phyloP scores from a whole-genome alignment of 2,797 vertebrate species.

The Acrocephalus scirpaceus region DNA sequence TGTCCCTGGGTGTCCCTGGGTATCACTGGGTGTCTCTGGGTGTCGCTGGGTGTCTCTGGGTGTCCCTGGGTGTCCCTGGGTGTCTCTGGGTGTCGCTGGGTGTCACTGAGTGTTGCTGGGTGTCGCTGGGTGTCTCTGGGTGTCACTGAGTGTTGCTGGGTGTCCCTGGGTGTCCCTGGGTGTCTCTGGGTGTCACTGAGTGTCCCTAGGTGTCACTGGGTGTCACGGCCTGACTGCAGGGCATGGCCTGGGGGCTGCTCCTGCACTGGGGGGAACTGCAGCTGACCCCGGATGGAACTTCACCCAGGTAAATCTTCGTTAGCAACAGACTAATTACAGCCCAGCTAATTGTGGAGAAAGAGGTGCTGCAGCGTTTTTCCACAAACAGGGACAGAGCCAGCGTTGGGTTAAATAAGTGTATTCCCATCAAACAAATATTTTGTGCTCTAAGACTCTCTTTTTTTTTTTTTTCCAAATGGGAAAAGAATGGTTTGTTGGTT shows the following conservation, averaged over 20 bases:
- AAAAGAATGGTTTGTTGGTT: background rate
- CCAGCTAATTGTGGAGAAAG: background rate
- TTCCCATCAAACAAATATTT: background rate
- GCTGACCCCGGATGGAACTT: background rate
- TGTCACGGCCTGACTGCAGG: background rate
- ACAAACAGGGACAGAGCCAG: background rate
- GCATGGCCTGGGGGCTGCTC: background rate
- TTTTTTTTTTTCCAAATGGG: background rate
- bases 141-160: no score
- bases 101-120: no score
- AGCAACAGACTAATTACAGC: background rate
- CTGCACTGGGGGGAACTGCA: accelerated
- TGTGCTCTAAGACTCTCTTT: background rate
- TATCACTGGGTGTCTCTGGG: no score
- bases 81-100: no score
- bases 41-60: no score
- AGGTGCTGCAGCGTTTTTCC: background rate
- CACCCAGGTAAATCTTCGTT: background rate
- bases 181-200: no score
- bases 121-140: no score
- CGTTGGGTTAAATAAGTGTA: accelerated
- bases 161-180: no score
- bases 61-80: no score
- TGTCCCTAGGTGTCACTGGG: background rate
- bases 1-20: no score